A percentile compares a stretch with the other conserved stretches of the same genome.
Conservation (phyloP, 2,113 vertebrate species). For the Artemisiospiza belli region DNA sequence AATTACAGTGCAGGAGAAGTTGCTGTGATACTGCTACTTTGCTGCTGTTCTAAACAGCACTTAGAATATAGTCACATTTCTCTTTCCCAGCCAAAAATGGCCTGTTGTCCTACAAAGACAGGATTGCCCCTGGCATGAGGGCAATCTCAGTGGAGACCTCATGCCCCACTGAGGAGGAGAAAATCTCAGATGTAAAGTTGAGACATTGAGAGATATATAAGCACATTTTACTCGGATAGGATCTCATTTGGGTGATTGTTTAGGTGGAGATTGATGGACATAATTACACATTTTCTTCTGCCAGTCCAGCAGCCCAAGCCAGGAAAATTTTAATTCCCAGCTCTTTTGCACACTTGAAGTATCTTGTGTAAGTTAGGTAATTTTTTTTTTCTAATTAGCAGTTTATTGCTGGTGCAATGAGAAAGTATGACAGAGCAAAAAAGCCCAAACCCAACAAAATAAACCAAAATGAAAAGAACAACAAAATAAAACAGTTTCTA, state of each 20-base stretch:
- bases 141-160: not conserved
- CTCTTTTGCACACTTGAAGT: not conserved
- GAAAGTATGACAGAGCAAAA: not conserved
- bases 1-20: slow-evolving; percentile 8
- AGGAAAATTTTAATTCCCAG: not conserved
- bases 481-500: not conserved
- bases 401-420: not conserved
- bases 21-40: slow-evolving; percentile 3
- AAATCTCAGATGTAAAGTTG: not conserved
- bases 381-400: not conserved
- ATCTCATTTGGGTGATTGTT: not conserved
- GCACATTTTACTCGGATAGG: not conserved
- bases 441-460: not conserved
- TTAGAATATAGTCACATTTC: not conserved
- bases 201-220: not conserved
- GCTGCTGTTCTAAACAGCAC: not conserved
- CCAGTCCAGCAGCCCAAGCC: not conserved
- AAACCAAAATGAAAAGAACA: not conserved
- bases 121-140: not conserved
- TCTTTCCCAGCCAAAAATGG: not conserved
- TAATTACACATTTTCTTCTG: not conserved
- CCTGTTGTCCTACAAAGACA: not conserved
- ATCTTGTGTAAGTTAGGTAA: not conserved
- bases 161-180: not conserved
- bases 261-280: not conserved